A percentile compares a stretch with the other conserved stretches of the same genome.
phyloP scores from a whole-genome alignment of 2,797 vertebrate species.

The Intellagama lesueurii region DNA sequence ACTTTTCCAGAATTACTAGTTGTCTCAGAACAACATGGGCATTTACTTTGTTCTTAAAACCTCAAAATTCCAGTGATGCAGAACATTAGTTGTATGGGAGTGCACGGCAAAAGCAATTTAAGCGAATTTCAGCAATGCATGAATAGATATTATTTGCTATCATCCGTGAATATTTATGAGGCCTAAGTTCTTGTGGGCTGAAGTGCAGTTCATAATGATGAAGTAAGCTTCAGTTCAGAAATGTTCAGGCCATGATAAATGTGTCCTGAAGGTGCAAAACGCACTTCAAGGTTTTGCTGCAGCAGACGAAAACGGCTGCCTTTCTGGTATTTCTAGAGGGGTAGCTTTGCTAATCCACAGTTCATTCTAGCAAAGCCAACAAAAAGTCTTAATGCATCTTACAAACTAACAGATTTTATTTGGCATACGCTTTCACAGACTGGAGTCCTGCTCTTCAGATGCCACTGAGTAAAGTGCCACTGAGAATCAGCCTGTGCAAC shows the following conservation, averaged over 20 bases:
- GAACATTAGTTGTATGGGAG: slow-evolving; percentile 5
- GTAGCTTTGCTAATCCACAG: too few species aligned
- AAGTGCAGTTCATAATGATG: not conserved
- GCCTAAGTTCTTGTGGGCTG: not conserved
- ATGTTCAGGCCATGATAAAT: not conserved
- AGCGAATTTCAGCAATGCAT: slow-evolving; percentile 9
- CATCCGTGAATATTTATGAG: not conserved
- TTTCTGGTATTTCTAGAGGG: not conserved
- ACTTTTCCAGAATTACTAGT: not conserved
- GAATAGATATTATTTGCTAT: not conserved
- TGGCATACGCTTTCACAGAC: not conserved
- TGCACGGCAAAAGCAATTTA: slow-evolving; percentile 4
- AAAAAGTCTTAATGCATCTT: not conserved
- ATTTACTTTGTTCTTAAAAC: not conserved
- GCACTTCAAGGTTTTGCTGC: not conserved
- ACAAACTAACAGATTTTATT: not conserved
- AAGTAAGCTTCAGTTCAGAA: not conserved
- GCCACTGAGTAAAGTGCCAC: too few species aligned
- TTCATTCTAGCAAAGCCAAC: too few species aligned
- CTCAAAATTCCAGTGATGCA: not conserved
- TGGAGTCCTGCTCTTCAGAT: not conserved
- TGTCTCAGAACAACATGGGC: not conserved
- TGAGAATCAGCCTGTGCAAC: too few species aligned
- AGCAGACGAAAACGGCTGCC: not conserved
- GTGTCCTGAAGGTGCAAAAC: not conserved